Evolutionary conservation across 2,888 invertebrate species (phyloP).

Genomic region (Erebia aethiops): DNA sequence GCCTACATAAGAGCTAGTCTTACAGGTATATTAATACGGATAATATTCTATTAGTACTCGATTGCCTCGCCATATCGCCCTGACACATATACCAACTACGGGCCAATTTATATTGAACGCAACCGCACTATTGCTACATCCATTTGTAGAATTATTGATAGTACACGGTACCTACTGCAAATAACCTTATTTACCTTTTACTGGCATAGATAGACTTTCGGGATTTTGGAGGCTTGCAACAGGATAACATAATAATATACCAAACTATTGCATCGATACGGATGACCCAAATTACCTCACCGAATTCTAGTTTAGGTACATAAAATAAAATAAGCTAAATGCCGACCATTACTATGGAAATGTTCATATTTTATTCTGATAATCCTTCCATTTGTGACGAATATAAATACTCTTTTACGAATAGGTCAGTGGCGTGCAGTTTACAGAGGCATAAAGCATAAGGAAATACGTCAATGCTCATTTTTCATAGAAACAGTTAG

Average conservation of each 20-base stretch:
- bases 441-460: no score
- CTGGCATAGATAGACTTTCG: background rate
- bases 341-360: no score
- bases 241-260: background rate
- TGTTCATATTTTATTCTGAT: no score
- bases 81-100: slow-evolving; percentile 68
- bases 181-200: slow-evolving; percentile 28
- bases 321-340: no score
- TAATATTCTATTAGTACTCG: slow-evolving; percentile 41
- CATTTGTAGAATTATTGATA: slow-evolving; percentile 40
- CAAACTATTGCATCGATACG: no score
- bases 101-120: slow-evolving; percentile 48
- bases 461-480: no score
- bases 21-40: slow-evolving; percentile 12
- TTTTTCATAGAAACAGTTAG: no score
- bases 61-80: slow-evolving; percentile 56
- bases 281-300: no score
- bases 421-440: no score
- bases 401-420: no score
- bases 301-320: no score
- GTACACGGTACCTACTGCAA: slow-evolving; percentile 27
- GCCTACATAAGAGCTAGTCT: background rate
- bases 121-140: slow-evolving; percentile 39
- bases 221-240: background rate
- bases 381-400: no score